A percentile compares a stretch with the other conserved stretches of the same genome.
These are phyloP conservation scores for Eupithecia pulchellata DNA, from an alignment of 2,888 invertebrate genomes.

Conservation along the genomic window DNA sequence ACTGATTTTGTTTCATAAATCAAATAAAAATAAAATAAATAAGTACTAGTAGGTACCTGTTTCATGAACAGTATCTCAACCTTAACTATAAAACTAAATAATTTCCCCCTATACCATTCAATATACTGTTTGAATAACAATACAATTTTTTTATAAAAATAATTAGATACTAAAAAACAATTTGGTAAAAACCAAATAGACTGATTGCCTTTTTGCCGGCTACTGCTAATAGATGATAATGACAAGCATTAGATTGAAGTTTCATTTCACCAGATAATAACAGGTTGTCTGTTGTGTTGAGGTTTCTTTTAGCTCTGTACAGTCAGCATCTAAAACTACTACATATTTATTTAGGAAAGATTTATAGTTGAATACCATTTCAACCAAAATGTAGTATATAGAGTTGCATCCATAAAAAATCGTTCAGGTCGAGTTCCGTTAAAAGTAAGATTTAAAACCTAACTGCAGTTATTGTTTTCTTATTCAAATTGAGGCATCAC, in stretches of 20 bases:
- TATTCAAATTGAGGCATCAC: too few relatives aligned
- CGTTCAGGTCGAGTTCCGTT: too few relatives aligned
- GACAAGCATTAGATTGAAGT: conserved; percentile 67
- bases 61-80: neutral
- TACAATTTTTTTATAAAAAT: neutral
- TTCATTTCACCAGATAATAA: conserved; percentile 60
- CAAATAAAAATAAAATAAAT: too few relatives aligned
- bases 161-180: conserved; percentile 8
- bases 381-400: too few relatives aligned
- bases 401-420: too few relatives aligned
- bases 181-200: conserved; percentile 34
- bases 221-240: conserved; percentile 66
- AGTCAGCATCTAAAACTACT: neutral
- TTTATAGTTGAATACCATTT: too few relatives aligned
- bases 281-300: conserved; percentile 49
- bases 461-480: too few relatives aligned
- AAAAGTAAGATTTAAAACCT: too few relatives aligned
- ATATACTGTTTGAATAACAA: neutral
- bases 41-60: neutral
- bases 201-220: conserved; percentile 60
- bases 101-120: neutral
- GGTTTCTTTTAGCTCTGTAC: conserved; percentile 37
- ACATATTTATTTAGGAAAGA: neutral
- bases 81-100: neutral
- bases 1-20: too few relatives aligned